Evolutionary conservation across 2,113 vertebrate genomes (phyloP), one percentile per base, ranked within the genome.

Genomic region (Colinus virginianus): DNA sequence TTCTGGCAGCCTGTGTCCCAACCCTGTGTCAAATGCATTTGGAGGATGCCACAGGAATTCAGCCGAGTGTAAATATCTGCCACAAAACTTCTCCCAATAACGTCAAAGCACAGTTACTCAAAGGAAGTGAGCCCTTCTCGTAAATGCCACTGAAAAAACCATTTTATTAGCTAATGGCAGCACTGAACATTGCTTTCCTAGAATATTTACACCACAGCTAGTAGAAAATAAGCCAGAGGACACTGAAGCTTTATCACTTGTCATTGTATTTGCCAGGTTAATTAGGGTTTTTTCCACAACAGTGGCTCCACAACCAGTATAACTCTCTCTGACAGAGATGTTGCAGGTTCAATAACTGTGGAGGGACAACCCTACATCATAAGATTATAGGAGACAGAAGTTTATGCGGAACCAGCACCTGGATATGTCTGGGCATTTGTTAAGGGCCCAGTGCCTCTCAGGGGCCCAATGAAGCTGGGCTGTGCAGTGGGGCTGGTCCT

Each of bases 401-500:
- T 2, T 13, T 36, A n/a, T 28, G 22, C 19, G 25, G 30, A 5
- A 25, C 43, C 45, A 43, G 25, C 17, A 48, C 6, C 25, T 23
- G 40, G 15, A 28, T 18, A 19, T 38, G 43, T 20, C 18, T 0
- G 2, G 38, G 45, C 13, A 56, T 32, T 30, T 53, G 15, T 30
- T 30, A 30, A 26, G 51, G 51, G 26, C 51, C 51, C 13, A 16
- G 26, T 53, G 51, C 15, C 51, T 56, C 28, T 28, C 30, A 32
- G 10, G 17, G 30, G 53, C 16, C 36, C 25, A 63, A 5, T 34
- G 32, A 63, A 68, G 20, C 25, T 0, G 0, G 28, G 34, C 2
- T 3, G 8, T 2, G 3, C 38, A 78, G n/a, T 2, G 0, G 2
- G 23, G 18, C 16, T 0, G 0, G 19, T 38, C 28, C 30, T 36